A percentile compares a stretch with the other conserved stretches of the same genome.
Evolutionary conservation across 2,888 invertebrate genomes (phyloP).

Genomic region (Ernsta delagoae): DNA sequence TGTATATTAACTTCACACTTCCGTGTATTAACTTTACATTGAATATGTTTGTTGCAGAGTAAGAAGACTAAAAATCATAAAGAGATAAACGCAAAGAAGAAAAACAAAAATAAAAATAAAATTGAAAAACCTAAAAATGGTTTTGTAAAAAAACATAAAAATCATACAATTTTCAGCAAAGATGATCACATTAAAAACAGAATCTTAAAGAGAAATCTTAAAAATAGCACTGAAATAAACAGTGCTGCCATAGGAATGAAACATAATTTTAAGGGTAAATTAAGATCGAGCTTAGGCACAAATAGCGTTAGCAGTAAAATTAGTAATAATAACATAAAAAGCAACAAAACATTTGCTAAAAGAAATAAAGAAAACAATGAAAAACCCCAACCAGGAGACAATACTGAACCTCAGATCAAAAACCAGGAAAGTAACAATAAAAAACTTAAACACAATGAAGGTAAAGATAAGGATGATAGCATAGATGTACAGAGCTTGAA

Average conservation of each 20-base stretch:
- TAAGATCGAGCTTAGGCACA: not conserved
- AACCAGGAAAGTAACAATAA: constrained; percentile 8
- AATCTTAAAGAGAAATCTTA: constrained; percentile 40
- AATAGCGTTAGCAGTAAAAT: constrained; percentile 2
- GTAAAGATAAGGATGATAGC: constrained; percentile 28
- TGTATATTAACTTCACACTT: too few species aligned
- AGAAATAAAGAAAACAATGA: not conserved
- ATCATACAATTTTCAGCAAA: constrained; percentile 10
- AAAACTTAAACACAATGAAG: not conserved
- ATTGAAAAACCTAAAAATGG: constrained; percentile 10
- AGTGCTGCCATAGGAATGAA: not conserved
- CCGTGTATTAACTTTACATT: not conserved
- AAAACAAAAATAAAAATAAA: constrained; percentile 4
- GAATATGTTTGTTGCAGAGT: constrained; percentile 8
- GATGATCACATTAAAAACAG: constrained; percentile 27
- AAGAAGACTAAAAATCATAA: constrained; percentile 37
- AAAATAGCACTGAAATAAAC: constrained; percentile 13
- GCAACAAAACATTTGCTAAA: not conserved
- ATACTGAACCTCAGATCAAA: not conserved
- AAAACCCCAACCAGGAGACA: not conserved
- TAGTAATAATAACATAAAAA: constrained; percentile 14
- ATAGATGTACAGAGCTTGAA: constrained; percentile 49
- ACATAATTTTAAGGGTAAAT: not conserved
- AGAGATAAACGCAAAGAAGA: constrained; percentile 22
- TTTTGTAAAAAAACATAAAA: constrained; percentile 8